Base-by-base conservation (phyloP, 1,140 invertebrate genomes). In the Papilio helenus region DNA sequence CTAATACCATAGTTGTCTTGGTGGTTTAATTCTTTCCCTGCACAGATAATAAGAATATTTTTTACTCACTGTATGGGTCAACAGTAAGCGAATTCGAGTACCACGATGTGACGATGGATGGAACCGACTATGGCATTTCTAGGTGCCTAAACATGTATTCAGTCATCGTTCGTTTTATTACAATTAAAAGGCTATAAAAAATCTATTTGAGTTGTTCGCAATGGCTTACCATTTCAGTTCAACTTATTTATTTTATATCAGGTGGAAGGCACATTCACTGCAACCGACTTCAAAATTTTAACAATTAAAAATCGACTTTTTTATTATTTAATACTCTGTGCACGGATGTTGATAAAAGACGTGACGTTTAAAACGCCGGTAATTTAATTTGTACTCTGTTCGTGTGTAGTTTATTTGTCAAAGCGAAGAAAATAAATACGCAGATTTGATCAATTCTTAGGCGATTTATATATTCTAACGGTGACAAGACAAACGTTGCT, bases 381-480 rank as follows among this genome's bases (percentile, higher is more conserved):
- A 73, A 49, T 73, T 73, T 73, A 46, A 73, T 73, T 73, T 26
- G 23, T 65, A 73, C 42, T 73, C 39, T 73, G 39, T 73, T 23
- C 12, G 10, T n/a, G 29, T 72, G 16, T 42, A n/a, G 39, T 73
- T 44, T 73, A 73, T 49, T 73, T 73, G 72, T 73, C 72, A 73
- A 73, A 49, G 39, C 42, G 72, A 73, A 73, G 39, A 44, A 73
- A 73, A 46, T 73, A 73, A 46, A 73, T 73, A 73, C 72, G 72
- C n/a, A 9, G 72, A 44, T 73, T 73, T 46, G 23, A 18, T 46
- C 44, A 42, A 73, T 46, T 29, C 34, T 44, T 14, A 29, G 42
- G 4, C 9, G 8, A 42, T 26, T 20, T 26, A 8, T 73, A 26
- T 26, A 46, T 49, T 44, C 42, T 14, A 10, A 46, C 44, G 10